Percentiles rank a stretch among this genome's conserved stretches.
Evolutionary conservation across 1,140 invertebrate species (phyloP).

Genomic region (Eurosta solidaginis): DNA sequence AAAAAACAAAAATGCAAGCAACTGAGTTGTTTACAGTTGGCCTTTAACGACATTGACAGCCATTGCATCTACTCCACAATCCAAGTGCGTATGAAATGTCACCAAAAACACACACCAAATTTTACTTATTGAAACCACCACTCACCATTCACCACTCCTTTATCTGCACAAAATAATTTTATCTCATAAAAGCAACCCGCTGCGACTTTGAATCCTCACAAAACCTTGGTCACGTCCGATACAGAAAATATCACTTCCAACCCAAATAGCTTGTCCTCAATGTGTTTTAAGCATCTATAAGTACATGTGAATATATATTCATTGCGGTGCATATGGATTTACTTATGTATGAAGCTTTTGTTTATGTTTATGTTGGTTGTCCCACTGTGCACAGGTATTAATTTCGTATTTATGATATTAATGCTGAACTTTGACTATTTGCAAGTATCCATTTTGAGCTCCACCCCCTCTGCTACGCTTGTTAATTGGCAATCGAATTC

Average conservation of each 20-base stretch:
- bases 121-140: no score
- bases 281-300: neutral
- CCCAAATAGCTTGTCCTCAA: neutral
- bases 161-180: neutral
- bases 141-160: neutral
- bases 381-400: conserved; percentile 29
- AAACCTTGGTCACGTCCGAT: neutral
- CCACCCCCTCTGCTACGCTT: neutral
- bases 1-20: no score
- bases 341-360: neutral
- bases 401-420: conserved; percentile 36
- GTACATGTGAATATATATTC: neutral
- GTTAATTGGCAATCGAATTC: neutral
- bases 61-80: neutral
- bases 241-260: neutral
- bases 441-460: conserved; percentile 15
- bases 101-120: no score
- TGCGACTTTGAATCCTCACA: neutral
- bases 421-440: conserved; percentile 32
- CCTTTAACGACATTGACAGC: neutral
- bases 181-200: neutral
- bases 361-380: conserved; percentile 19
- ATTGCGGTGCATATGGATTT: neutral
- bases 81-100: neutral
- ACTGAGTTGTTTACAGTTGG: neutral